These are phyloP conservation scores for Mesocricetus auratus DNA, from an alignment of 2,113 vertebrate genomes.

Conservation along the genomic window DNA sequence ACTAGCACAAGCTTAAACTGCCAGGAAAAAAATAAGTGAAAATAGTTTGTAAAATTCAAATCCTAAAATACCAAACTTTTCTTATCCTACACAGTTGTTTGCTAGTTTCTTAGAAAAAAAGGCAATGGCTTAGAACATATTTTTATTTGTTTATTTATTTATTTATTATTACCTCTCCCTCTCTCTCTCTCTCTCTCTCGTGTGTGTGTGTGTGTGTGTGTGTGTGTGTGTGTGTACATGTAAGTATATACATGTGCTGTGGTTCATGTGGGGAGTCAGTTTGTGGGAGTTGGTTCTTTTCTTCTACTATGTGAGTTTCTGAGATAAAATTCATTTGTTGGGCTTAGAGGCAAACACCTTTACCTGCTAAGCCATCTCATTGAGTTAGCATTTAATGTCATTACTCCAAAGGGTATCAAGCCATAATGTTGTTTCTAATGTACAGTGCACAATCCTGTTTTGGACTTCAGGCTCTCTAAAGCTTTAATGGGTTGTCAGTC, in stretches of 20 bases:
- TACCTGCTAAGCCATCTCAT: neutral
- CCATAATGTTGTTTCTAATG: neutral
- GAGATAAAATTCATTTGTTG: neutral
- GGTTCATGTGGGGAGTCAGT: neutral
- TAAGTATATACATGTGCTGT: neutral
- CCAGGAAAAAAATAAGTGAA: neutral
- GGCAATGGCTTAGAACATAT: neutral
- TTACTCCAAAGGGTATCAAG: neutral
- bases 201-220: neutral
- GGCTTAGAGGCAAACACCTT: neutral
- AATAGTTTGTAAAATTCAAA: neutral
- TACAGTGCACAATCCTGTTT: neutral
- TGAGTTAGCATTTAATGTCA: neutral
- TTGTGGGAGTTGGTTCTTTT: neutral
- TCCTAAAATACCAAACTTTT: neutral
- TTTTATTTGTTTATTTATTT: neutral
- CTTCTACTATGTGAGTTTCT: neutral
- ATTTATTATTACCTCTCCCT: neutral
- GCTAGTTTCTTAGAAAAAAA: neutral
- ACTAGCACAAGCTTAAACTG: neutral
- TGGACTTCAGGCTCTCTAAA: neutral
- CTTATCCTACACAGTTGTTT: neutral
- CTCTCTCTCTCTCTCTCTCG: too few species aligned
- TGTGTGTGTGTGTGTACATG: too few species aligned
- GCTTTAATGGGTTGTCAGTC: slow-evolving; percentile 4